phyloP scores from a whole-genome alignment of 2,797 vertebrate genomes.

The Scolopax bukidnonensis region DNA sequence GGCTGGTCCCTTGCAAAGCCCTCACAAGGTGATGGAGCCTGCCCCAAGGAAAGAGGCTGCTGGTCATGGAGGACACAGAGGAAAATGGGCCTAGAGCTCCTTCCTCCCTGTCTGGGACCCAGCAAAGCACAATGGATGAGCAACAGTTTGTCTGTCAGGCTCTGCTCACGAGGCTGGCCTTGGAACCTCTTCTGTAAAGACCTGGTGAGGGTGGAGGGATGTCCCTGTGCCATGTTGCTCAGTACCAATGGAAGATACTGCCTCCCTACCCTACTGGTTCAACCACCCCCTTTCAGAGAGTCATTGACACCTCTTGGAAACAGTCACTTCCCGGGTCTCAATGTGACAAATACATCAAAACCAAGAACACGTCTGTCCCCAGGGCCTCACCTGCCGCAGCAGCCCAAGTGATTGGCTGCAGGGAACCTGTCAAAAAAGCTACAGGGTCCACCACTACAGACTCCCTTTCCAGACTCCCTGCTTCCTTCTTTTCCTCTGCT shows the following conservation, averaged over 20 bases:
- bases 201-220: not conserved
- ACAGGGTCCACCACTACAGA: not conserved
- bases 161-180: not conserved
- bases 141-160: not conserved
- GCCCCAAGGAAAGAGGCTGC: not conserved
- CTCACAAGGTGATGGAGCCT: not conserved
- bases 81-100: not conserved
- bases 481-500: not conserved
- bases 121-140: not conserved
- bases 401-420: not conserved
- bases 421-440: not conserved
- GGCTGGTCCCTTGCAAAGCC: not conserved
- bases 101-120: not conserved
- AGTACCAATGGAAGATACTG: not conserved
- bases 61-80: not conserved
- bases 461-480: not conserved
- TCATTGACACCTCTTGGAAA: not conserved
- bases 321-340: no score
- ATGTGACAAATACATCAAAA: not conserved
- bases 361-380: accelerated
- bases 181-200: not conserved
- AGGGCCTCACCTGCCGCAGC: not conserved
- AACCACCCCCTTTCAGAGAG: not conserved
- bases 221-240: not conserved
- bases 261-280: not conserved